phyloP scores from a whole-genome alignment of 37 sponge, comb jelly and placozoan genomes.

The Oscarella lobularis region DNA sequence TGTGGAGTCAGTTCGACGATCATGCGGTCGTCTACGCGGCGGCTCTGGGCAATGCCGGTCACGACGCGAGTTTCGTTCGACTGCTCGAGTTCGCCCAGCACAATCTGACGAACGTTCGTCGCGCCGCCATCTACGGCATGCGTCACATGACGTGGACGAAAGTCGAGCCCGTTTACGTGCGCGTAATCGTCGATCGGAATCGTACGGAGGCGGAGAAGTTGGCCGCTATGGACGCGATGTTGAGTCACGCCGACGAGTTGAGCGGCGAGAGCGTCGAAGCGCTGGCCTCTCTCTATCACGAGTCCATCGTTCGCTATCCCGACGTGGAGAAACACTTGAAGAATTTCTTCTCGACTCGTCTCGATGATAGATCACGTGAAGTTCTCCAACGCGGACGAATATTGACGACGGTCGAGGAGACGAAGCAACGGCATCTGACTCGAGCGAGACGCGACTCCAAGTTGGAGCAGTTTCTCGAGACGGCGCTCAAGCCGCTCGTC shows the following conservation, averaged over 20 bases:
- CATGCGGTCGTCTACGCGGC: not conserved
- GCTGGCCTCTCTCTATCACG: not conserved
- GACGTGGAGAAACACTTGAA: not conserved
- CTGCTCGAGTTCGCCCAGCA: not conserved
- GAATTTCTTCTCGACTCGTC: not conserved
- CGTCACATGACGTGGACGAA: not conserved
- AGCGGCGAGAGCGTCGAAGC: not conserved
- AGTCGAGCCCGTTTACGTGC: not conserved
- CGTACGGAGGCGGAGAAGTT: not conserved
- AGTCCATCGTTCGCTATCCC: not conserved
- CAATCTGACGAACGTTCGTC: not conserved
- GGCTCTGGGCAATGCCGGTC: not conserved
- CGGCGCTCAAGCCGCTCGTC: not conserved
- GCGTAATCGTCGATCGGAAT: not conserved
- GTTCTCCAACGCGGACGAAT: too few species aligned
- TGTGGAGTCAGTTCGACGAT: not conserved
- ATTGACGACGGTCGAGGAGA: too few species aligned
- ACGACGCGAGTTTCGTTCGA: not conserved
- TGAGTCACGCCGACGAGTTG: not conserved
- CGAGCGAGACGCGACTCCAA: too few species aligned
- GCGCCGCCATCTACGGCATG: not conserved
- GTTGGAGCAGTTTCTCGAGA: too few species aligned
- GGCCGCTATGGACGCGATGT: not conserved
- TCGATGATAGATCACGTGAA: too few species aligned
- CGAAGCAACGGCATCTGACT: too few species aligned